Base-by-base conservation (phyloP, 2,797 vertebrate genomes). In the Poeciliopsis gracilis region DNA sequence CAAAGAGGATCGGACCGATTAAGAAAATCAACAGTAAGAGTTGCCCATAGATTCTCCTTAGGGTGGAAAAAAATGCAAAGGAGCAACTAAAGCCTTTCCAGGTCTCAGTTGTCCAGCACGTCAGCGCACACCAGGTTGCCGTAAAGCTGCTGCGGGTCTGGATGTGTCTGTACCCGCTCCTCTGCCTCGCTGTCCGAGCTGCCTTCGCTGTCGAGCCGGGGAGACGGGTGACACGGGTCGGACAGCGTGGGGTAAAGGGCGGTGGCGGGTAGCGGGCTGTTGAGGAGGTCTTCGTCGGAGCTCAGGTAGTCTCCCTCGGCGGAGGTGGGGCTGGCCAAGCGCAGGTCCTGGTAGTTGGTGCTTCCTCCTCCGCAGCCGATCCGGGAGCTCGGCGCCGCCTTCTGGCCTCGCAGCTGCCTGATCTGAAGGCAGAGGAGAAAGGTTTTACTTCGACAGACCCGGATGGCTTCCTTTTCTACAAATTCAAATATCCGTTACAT, bases 231-330 rank as follows among this genome's bases (percentile, higher is more conserved):
- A 16, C 95, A 91, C 0, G 94, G 93, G 55, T 91, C 88, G 0
- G 96, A 94, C 10, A 97, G 94, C 55, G 93, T 82, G 0, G 97
- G 94, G 87, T 97, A 98, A 28, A 98, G 96, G 20, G 95, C 90
- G 13, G 88, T 95, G 78, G 96, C 92, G n/a, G 97, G 95, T 47
- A 97, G 93, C 0, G 96, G 95, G 81, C 96, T 96, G 51, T 96
- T 94, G 23, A 98, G 96, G 76, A 97, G 95, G 92, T 99, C 98
- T 53, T 98, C 98, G 0, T 99, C 98, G 0, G 97, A 99, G 57
- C 97, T 98, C 86, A 98, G 95, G 33, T 97, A 99, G 95, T 98
- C 97, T 12, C 97, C 98, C 43, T 98, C 97, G 1, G 93, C 96
- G 0, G 95, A 97, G 76, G 96, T 92, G 3, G 96, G 97, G 55